A percentile compares a stretch with the other conserved stretches of the same genome.
phyloP scores from a whole-genome alignment of 23 tunicate species.

The Oikopleura vanhoeffeni region DNA sequence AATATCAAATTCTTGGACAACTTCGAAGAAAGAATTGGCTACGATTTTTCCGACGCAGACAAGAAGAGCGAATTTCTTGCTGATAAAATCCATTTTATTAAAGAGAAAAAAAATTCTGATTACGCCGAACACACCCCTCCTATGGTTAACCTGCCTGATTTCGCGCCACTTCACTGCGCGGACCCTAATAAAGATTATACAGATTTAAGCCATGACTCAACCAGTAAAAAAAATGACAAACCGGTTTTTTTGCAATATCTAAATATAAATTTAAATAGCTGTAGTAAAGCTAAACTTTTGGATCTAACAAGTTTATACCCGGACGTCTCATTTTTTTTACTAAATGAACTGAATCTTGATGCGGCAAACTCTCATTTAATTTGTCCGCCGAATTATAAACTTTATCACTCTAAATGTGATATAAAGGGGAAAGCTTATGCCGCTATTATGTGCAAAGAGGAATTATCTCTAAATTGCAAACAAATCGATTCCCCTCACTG shows the following conservation, averaged over 20 bases:
- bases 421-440: not conserved
- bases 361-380: not conserved
- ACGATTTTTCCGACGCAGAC: no score
- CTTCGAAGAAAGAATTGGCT: no score
- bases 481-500: not conserved
- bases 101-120: no score
- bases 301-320: not conserved
- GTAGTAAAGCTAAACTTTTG: not conserved
- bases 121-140: no score
- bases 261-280: not conserved
- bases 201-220: no score
- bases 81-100: no score
- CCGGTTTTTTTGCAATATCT: not conserved
- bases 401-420: not conserved
- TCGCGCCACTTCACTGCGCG: no score
- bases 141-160: no score
- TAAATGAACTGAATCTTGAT: not conserved
- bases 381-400: not conserved
- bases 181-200: no score
- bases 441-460: not conserved
- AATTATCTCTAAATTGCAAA: not conserved
- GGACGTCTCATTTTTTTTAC: not conserved
- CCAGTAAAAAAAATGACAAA: no score
- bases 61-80: no score
- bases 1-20: no score